These are phyloP conservation scores for Lytechinus variegatus DNA, from an alignment of 35 echinoderm and acorn worm species.

Conservation along the genomic window DNA sequence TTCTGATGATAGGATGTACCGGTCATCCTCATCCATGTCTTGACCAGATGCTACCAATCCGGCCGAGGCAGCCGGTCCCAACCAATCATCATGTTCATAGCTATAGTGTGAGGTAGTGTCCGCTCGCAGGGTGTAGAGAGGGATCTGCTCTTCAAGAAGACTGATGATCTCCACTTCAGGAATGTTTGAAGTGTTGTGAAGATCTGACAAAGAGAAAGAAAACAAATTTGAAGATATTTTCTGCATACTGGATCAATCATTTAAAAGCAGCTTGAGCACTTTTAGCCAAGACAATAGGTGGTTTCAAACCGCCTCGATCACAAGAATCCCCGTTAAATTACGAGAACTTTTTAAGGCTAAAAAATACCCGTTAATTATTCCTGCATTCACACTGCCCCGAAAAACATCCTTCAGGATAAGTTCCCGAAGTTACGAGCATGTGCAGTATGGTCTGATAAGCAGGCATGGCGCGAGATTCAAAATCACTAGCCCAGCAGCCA, in stretches of 20 bases:
- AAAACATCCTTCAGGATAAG: too few relatives aligned
- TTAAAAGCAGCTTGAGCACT: neutral
- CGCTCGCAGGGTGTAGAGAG: constrained; percentile 88
- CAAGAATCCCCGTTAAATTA: too few relatives aligned
- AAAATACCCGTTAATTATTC: too few relatives aligned
- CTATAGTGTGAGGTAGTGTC: constrained; percentile 88
- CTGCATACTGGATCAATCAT: neutral
- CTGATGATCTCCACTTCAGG: constrained; percentile 98
- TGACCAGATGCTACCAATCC: constrained; percentile 5
- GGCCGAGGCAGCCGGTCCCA: constrained; percentile 51
- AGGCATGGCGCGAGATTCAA: too few relatives aligned
- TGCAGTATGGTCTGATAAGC: too few relatives aligned
- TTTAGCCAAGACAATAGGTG: too few relatives aligned
- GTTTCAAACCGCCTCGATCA: too few relatives aligned
- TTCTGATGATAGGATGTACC: constrained; percentile 71
- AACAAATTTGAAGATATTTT: neutral
- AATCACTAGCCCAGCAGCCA: too few relatives aligned
- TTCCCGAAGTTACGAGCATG: too few relatives aligned
- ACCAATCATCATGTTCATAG: constrained; percentile 85
- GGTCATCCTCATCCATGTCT: constrained; percentile 64
- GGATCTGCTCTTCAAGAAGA: constrained; percentile 91
- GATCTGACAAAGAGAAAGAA: constrained; percentile 59
- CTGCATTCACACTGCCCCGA: too few relatives aligned
- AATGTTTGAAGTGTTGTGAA: constrained; percentile 94
- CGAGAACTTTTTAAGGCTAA: too few relatives aligned